Base-by-base conservation (phyloP, 1,140 invertebrate species). In the Acyrthosiphon pisum region DNA sequence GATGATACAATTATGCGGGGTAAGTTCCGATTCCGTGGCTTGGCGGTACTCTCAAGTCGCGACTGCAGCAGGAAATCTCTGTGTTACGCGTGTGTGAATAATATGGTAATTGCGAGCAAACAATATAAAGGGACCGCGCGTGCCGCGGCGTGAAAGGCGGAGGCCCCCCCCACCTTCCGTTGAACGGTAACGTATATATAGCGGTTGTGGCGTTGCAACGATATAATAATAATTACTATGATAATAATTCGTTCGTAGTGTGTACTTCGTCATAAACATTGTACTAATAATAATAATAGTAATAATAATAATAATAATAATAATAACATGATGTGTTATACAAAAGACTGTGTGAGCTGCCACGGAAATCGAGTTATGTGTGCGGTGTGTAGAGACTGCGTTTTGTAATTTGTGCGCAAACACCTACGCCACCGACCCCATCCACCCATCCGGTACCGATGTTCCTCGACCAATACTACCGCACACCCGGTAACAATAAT, bases 221-320 rank as follows among this genome's bases (percentile, higher is more conserved):
- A 50, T 50, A 48, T 35, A 50, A 50, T 48, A 46, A 48, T 89
- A 53, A 89, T 89, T 53, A 86, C 23, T 84, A 88, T 88, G 86
- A 48, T 88, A 48, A 88, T 88, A 88, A 88, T 46, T 88, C 86
- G 44, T 46, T 30, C 30, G 86, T 41, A 41, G 41, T 88, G 86
- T 88, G 46, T n/a, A 88, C 86, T 88, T 88, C 86, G 86, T 50
- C 44, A 48, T 88, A 88, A 88, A 88, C 46, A 88, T 88, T 48
- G 46, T 48, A 48, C n/a, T 48, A 83, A 0, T 41, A 41, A 7
- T 81, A 37, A 37, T 35, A 81, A 7, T 60, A 60, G 7, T 56
- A 56, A 60, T 60, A 60, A 60, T 11, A 81, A 37, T 76, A 20
- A 81, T 35, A 83, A 23, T 68, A n/a, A 68, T 68, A 68, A 20